A percentile compares a stretch with the other conserved stretches of the same genome.
Conservation (phyloP, 2,888 invertebrate species). For the Hyalella azteca region DNA sequence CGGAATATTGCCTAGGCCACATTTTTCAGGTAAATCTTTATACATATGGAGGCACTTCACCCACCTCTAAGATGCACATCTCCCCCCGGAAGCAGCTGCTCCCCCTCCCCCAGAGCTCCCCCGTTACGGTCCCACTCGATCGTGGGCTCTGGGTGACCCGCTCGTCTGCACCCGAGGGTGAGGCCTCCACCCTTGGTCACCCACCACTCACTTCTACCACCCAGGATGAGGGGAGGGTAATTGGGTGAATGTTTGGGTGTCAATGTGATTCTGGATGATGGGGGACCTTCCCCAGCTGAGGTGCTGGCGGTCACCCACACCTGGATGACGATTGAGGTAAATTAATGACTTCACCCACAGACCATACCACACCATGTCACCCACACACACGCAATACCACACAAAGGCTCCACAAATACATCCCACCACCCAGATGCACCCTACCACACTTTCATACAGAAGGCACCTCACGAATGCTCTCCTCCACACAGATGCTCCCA, state of each 20-base stretch:
- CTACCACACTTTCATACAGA: too few relatives aligned
- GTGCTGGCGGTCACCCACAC: conserved; percentile 51
- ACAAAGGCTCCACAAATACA: too few relatives aligned
- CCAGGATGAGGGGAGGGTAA: conserved; percentile 46
- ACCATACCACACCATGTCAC: too few relatives aligned
- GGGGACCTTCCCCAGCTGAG: conserved; percentile 42
- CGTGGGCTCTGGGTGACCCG: conserved; percentile 42
- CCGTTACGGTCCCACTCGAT: conserved; percentile 40
- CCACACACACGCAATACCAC: too few relatives aligned
- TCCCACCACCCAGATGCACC: too few relatives aligned
- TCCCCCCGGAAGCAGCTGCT: conserved; percentile 50
- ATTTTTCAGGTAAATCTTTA: too few relatives aligned
- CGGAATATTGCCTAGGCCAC: too few relatives aligned
- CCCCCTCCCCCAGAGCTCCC: conserved; percentile 24
- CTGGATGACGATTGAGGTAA: too few relatives aligned
- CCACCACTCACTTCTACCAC: conserved; percentile 43
- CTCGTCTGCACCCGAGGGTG: conserved; percentile 46
- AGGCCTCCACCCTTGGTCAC: conserved; percentile 43
- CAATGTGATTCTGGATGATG: conserved; percentile 39
- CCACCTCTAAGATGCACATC: conserved; percentile 50
- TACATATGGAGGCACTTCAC: too few relatives aligned
- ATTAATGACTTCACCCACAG: too few relatives aligned
- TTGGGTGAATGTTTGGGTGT: conserved; percentile 40
- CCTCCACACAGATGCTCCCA: too few relatives aligned
- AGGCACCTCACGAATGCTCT: too few relatives aligned